These are phyloP conservation scores for Entelurus aequoreus DNA, from an alignment of 2,113 vertebrate species.

Conservation along the genomic window DNA sequence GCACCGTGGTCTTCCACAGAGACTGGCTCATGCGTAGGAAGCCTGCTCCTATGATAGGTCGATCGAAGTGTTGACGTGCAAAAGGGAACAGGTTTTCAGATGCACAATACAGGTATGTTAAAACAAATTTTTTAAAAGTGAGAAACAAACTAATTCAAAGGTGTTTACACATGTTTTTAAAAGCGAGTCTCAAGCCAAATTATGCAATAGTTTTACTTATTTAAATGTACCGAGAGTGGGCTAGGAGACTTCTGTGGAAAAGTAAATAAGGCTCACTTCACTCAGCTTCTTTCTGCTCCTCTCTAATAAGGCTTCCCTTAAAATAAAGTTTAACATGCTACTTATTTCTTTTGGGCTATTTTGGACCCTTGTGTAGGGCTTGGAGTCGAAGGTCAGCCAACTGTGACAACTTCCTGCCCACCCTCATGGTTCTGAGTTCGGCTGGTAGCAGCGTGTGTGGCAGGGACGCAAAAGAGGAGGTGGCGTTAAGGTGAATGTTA, in stretches of 20 bases:
- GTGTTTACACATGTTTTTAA: no score
- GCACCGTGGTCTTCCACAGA: no score
- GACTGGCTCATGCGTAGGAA: no score
- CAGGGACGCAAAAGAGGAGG: conserved; percentile 25
- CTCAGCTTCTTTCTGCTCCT: background rate
- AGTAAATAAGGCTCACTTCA: background rate
- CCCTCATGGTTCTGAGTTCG: conserved; percentile 13
- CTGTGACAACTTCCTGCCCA: conserved; percentile 39
- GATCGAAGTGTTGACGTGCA: no score
- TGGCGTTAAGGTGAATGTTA: conserved; percentile 12
- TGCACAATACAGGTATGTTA: no score
- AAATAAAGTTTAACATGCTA: conserved; percentile 12
- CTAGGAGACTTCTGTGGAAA: background rate
- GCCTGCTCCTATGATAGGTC: no score
- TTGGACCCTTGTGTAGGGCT: conserved; percentile 30
- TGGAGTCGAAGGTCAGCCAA: conserved; percentile 19
- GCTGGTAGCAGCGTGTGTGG: conserved; percentile 16
- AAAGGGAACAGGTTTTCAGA: no score
- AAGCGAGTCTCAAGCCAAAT: no score
- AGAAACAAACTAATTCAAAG: no score
- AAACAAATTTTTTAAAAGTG: no score
- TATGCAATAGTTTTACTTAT: no score
- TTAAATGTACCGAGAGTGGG: background rate
- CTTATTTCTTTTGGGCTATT: conserved; percentile 36
- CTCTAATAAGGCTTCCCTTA: conserved; percentile 11